Base-by-base conservation (phyloP, 2,797 vertebrate species). In the Smutsia gigantea region DNA sequence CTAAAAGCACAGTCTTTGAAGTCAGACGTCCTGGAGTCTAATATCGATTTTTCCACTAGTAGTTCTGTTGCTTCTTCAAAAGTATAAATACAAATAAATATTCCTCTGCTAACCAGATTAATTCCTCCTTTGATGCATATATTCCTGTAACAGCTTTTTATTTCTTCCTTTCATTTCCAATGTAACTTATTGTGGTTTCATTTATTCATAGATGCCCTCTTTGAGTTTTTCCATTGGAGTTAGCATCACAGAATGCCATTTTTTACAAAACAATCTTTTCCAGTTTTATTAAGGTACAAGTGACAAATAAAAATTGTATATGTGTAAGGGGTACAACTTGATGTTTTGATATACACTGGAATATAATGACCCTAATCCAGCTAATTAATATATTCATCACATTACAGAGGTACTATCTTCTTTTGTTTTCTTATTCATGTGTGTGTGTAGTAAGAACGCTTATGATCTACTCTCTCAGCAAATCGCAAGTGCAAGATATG, bases 1-100 rank as follows among this genome's bases (percentile, higher is more conserved):
- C 42, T 93, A 79, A 95, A 79, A 87, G 78, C 69, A 59, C 7
- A 82, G 23, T 81, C 31, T 90, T 95, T 92, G n/a, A 83, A 78
- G 17, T 74, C 55, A 84, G 57, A 49, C 2, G 2, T 55, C 55
- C 25, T 81, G 42, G 53, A 72, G 12, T 85, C 61, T 72, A 71
- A 79, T 71, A 64, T 61, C 93, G 57, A 77, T 92, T 95, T 90
- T 82, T 71, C 53, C 31, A 57, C 5, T 49, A 57, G 4, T 87
- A 84, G 95, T 78, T 3, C 4, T 69, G 23, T 63, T 93, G 17
- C 51, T 79, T 95, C 87, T 90, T 92, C 5, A 71, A 83, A 92
- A 75, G 9, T 51, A 23, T 79, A 83, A 92, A 72, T 72, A n/a
- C 64, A 84, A 95, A 87, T 92, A 82, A 74, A 71, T 86, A 57